Base-by-base conservation (phyloP, 2,797 vertebrate genomes). In the Enteromius paludinosus region DNA sequence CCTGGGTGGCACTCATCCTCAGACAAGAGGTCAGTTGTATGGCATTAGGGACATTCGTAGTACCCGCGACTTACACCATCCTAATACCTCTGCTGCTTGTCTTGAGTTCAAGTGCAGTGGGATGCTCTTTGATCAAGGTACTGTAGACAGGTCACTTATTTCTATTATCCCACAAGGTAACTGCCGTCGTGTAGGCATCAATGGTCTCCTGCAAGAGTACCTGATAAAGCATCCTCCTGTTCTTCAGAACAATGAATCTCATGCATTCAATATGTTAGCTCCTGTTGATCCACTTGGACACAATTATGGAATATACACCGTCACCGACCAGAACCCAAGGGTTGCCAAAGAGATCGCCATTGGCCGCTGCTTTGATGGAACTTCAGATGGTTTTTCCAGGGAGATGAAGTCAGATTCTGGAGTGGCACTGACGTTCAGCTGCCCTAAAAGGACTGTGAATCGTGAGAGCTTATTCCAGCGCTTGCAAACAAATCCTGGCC, bases 261-360 rank as follows among this genome's bases (percentile, higher is more conserved):
- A 93, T 0, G 90, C 92, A 23, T 98, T 99, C 88, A 90, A 92
- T 88, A 98, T 99, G 98, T 88, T 99, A 84, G 97, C 97, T 0
- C 98, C 98, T 0, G 92, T 98, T 0, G 98, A 99, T 89, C 97
- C 97, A 0, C 89, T 99, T 64, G 98, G 98, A 30, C 98, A 99
- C 93, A 99, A 99, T 91, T 99, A 99, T 0, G 98, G 98, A 72
- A 96, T 99, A 90, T 99, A 99, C 90, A 99, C 98, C 0, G 98
- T 99, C 88, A 99, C 97, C 1, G 98, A 99, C 90, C 98, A 98
- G 91, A 99, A 95, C 90, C 98, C 98, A 0, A 92, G 96, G 7
- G 85, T 98, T 73, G 98, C 98, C 72, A 99, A 99, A 91, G 98
- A 99, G 81, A 99, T 99, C 0, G 98, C 98, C 70, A 98, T 99